Base-by-base conservation (phyloP, 2,797 vertebrate species). In the Sebastes melanostomus region DNA sequence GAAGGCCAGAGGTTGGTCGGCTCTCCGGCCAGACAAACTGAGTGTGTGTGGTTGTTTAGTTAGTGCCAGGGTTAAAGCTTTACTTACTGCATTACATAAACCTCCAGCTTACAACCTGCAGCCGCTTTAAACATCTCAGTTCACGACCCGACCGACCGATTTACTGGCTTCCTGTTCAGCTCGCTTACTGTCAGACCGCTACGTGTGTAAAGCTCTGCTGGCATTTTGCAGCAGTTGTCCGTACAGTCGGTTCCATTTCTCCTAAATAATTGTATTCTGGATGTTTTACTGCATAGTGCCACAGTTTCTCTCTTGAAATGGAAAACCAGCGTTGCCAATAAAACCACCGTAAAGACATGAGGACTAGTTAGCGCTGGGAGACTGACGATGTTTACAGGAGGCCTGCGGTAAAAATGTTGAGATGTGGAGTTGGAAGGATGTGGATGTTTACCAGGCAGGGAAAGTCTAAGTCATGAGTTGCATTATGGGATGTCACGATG, bases 1-100 rank as follows among this genome's bases (percentile, higher is more conserved):
- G 69, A 60, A 87, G 87, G 87, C 82, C 93, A 93, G 85, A 90
- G 91, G 90, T 92, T 84, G 81, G 61, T 36, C 22, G 30, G 59
- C 75, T 70, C 79, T 82, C 24, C 38, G 86, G 25, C 73, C 65
- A 77, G 82, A 87, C 79, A 59, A 24, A 68, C 71, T 52, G 65
- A 13, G 70, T 69, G 72, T 76, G 70, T 79, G 68, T 81, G 81
- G 50, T 58, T 80, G 82, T 85, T 59, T 4, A 75, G 60, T 82
- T 60, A 67, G 81, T 72, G 88, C 38, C 72, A 70, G 81, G 84
- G 85, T 90, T 84, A 74, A 68, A 81, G 83, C 77, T 86, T 86
- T 80, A 77, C 69, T 84, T 52, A 32, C 68, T 50, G 75, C 75
- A 68, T 85, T 86, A 80, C 85, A 84, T 86, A 89, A 86, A 86